Percentiles rank a stretch among this genome's conserved stretches.
phyloP scores from a whole-genome alignment of 2,888 invertebrate species.

The Tribolium freemani region DNA sequence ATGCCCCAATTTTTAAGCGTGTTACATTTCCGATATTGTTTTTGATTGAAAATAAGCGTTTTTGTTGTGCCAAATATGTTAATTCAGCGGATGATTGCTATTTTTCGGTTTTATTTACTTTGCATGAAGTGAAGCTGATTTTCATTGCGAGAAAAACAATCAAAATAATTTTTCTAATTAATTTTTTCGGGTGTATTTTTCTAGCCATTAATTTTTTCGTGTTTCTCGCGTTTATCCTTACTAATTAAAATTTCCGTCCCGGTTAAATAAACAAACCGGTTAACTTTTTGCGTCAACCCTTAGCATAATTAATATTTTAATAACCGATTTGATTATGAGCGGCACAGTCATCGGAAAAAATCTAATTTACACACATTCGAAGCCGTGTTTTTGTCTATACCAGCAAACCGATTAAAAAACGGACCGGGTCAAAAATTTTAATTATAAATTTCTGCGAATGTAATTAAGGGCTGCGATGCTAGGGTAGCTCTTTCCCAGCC shows the following conservation, averaged over 20 bases:
- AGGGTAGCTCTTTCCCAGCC: slow-evolving; percentile 56
- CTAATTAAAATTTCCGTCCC: slow-evolving; percentile 21
- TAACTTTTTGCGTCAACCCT: slow-evolving; percentile 20
- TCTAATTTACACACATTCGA: slow-evolving; percentile 29
- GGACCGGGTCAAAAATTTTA: slow-evolving; percentile 60
- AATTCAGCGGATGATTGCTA: too few species aligned
- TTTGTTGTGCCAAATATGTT: too few species aligned
- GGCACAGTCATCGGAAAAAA: slow-evolving; percentile 9
- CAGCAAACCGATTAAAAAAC: slow-evolving; percentile 27
- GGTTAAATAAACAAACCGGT: slow-evolving; percentile 22
- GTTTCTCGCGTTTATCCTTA: slow-evolving; percentile 3
- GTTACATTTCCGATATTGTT: too few species aligned
- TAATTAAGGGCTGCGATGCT: slow-evolving; percentile 58
- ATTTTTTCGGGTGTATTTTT: background rate
- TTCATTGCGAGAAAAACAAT: too few species aligned
- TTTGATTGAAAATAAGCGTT: too few species aligned
- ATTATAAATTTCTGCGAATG: slow-evolving; percentile 64
- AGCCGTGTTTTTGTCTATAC: slow-evolving; percentile 21
- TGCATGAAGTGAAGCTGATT: too few species aligned
- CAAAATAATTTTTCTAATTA: background rate
- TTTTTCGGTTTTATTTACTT: too few species aligned
- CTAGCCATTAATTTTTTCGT: background rate
- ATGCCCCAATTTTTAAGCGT: too few species aligned
- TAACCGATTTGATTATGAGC: slow-evolving; percentile 25
- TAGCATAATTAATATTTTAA: slow-evolving; percentile 26